Base-by-base conservation (phyloP, 1,140 invertebrate species). In the Acyrthosiphon pisum region DNA sequence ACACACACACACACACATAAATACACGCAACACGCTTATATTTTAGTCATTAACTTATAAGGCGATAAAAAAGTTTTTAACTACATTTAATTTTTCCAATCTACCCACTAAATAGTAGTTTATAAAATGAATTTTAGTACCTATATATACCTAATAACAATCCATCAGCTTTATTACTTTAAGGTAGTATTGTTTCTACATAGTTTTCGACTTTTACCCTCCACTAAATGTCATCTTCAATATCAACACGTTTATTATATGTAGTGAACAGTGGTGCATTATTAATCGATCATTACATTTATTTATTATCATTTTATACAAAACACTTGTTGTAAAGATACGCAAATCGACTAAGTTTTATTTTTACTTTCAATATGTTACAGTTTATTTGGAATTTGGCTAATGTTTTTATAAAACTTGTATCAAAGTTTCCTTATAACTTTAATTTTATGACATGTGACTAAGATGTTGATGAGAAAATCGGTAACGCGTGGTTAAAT, bases 271-370 rank as follows among this genome's bases (percentile, higher is more conserved):
- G n/a, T 41, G 41, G 41, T n/a, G 30, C 18, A 83, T 91, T 91
- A 91, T 48, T 91, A 81, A 91, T 91, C 20, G 90, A 30, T n/a
- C 20, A 81, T 91, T 48, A 81, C 14, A 68, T 91, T 91, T 91
- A 83, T 91, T 60, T 26, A 56, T 23, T 18, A 90, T 90, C 22
- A n/a, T 90, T 60, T 91, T 91, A n/a, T 48, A 91, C 23, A 22
- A 37, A n/a, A 83, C 90, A 91, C 90, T 91, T 91, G 60, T 91
- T 91, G 68, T 30, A 26, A 44, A 44, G 4, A 11, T 56, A 26
- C 89, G n/a, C 87, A 37, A 89, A 89, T 23, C 35, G 48, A 2
- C 48, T 22, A 8, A 89, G 0, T 35, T 20, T n/a, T 87, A 35
- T 37, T 20, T 68, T 68, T 41, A 7, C 44, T 76, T 91, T 68